Evolutionary conservation across 1,140 invertebrate species (phyloP), one percentile per base, ranked within the genome.

Genomic region (Leptonema lineaticorne): DNA sequence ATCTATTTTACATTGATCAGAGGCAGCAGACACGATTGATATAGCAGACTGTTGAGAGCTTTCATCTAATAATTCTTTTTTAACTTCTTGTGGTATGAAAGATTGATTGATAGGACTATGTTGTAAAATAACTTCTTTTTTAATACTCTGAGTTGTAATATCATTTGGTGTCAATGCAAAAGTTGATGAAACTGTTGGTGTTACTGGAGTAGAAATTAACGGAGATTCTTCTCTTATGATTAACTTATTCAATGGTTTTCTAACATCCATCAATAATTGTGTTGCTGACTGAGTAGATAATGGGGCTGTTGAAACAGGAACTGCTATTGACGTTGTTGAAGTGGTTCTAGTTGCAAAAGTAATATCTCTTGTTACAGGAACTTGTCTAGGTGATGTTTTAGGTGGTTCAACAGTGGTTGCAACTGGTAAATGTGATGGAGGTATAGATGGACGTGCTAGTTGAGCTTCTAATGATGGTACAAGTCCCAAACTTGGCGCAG

Each of bases 401-500:
- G 83, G 76, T 48, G 83, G 76, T 69, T 86, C 85, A 18, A 86
- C 85, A 70, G 84, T 83, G 68, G 77, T 83, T 71, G 84, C 83
- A 67, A 77, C 79, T 67, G 78, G 79, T 48, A 82, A 64, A 16
- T 80, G 78, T 0, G 81, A 79, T 0, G 89, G 88, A 18, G 89
- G 86, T 69, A 86, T 87, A 0, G 89, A 85, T 0, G 90, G 89
- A 53, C 88, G 82, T 0, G 89, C 89, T 67, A 91, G 75, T 73
- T 92, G 90, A 0, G 86, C 89, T 77, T 90, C 89, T 63, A 92
- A 75, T 1, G 89, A 91, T 22, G 88, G 86, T 22, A 90, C 88
- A n/a, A 85, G 75, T 0, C 89, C 88, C 60, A 90, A 78, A 74
- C 83, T 87, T 0, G 87, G 85, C 0, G 87, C 84, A 29, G 79